Base-by-base conservation (phyloP, 1,140 invertebrate genomes). In the Tetramorium alpestre region DNA sequence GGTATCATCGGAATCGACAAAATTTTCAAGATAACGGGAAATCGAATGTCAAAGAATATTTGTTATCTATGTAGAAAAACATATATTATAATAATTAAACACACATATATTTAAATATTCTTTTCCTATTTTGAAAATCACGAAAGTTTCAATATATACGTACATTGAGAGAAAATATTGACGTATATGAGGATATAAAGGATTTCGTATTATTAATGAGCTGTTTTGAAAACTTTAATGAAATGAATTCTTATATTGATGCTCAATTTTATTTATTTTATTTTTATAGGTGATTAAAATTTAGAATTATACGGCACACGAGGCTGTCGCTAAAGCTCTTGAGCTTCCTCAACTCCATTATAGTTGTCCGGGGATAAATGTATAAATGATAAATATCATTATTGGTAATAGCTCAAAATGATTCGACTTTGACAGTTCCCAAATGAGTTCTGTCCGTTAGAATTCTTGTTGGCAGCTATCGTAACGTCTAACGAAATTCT, bases 371-470 rank as follows among this genome's bases (percentile, higher is more conserved):
- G 33, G 18, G 47, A 70, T 70, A 70, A 76, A 41, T 44, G 22
- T 44, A 44, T 41, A 60, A 76, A 54, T 44, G 44, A 64, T 64
- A 47, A 65, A 81, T 81, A 81, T 41, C 76, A 67, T 51, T 80
- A 80, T 80, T 28, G 47, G 22, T 80, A 80, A 76, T 18, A 69
- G 13, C 13, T 25, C n/a, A 33, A 64, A 81, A 70, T 81, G n/a
- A 81, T 81, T 47, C 49, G 49, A 70, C 64, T 81, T 81, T 65
- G 77, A 54, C 64, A 81, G 77, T 81, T 81, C 33, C 47, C 33
- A 81, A 81, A 70, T 70, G 77, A 81, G 77, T 81, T 81, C 47
- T 81, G 77, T 70, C 64, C 22, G 47, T 70, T 54, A 65, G n/a
- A 56, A 28, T 38, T 44, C 47, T 11, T 25, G 62, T 80, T 80